These are phyloP conservation scores for Mesoligia furuncula DNA, from an alignment of 2,888 invertebrate genomes.

Conservation along the genomic window DNA sequence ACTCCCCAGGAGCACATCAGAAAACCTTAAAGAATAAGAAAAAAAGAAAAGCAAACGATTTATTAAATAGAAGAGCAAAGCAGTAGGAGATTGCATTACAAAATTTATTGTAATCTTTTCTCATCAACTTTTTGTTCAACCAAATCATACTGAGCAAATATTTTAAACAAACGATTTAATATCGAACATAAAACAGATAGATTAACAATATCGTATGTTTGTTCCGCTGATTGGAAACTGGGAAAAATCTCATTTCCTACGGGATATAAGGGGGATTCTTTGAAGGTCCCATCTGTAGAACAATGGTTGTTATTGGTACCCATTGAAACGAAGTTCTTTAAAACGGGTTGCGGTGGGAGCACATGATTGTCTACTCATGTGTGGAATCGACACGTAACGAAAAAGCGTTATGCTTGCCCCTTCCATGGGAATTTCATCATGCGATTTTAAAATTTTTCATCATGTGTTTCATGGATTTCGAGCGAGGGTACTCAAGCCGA, in stretches of 20 bases:
- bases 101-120: background rate
- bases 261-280: constrained; percentile 60
- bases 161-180: constrained; percentile 58
- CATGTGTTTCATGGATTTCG: background rate
- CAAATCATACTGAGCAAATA: constrained; percentile 52
- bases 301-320: constrained; percentile 29
- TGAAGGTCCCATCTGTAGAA: constrained; percentile 40
- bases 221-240: constrained; percentile 65
- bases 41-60: background rate
- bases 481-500: background rate
- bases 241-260: constrained; percentile 66
- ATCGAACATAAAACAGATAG: constrained; percentile 44
- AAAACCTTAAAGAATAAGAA: too few species aligned
- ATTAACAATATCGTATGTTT: constrained; percentile 60
- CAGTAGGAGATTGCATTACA: too few species aligned
- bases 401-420: background rate
- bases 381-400: background rate
- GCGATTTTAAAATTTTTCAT: background rate
- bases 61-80: background rate
- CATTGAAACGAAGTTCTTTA: background rate
- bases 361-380: too few species aligned
- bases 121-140: constrained; percentile 23
- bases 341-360: background rate
- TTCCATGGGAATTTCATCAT: background rate
- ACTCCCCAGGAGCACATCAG: too few species aligned